Conservation (phyloP, 2,888 invertebrate genomes). For the Tridacna crocea region DNA sequence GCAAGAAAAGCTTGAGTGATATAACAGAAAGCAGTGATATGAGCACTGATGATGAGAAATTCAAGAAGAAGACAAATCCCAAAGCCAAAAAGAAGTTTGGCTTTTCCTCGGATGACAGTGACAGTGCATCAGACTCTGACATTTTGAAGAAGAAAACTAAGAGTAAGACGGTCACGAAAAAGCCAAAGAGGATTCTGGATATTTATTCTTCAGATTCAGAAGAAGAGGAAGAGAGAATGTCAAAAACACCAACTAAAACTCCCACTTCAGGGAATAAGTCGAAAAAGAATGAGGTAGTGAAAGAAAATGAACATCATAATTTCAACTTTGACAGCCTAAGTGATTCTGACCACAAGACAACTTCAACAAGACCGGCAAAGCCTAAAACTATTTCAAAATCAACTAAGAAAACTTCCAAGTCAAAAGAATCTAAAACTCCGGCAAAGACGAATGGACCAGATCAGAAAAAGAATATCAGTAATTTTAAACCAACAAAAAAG, state of each 20-base stretch:
- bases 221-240: constrained; percentile 50
- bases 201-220: constrained; percentile 69
- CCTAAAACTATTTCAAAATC: constrained; percentile 57
- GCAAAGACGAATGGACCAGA: constrained; percentile 43
- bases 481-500: constrained; percentile 45
- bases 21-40: constrained; percentile 71
- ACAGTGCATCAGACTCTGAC: constrained; percentile 54
- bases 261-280: constrained; percentile 30
- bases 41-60: constrained; percentile 65
- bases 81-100: constrained; percentile 58
- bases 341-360: constrained; percentile 58
- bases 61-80: constrained; percentile 30
- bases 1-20: constrained; percentile 72
- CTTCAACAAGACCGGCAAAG: constrained; percentile 55
- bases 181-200: constrained; percentile 63
- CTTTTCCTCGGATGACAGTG: constrained; percentile 55
- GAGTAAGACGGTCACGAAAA: constrained; percentile 51
- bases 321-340: constrained; percentile 62
- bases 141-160: constrained; percentile 45
- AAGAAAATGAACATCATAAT: constrained; percentile 38
- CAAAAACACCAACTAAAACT: constrained; percentile 56
- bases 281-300: constrained; percentile 53
- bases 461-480: constrained; percentile 51
- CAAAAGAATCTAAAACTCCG: constrained; percentile 40
- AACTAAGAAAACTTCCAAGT: constrained; percentile 43